Percentiles rank a stretch among this genome's conserved stretches.
Evolutionary conservation across 2,888 invertebrate genomes (phyloP).

Genomic region (Aphodius sticticus): DNA sequence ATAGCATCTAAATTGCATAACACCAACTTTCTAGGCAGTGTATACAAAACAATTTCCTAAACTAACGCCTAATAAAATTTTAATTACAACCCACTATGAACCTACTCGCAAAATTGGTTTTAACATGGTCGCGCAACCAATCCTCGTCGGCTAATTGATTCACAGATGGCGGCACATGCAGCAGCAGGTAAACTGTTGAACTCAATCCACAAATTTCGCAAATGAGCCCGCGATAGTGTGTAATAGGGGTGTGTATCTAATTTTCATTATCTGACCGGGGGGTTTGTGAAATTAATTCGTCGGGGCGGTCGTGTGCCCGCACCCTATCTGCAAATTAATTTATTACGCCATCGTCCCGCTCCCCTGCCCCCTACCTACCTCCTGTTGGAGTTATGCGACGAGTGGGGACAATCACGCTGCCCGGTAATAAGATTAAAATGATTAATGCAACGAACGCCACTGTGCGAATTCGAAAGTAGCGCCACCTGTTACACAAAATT

Average conservation of each 20-base stretch:
- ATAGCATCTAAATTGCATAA: too few species aligned
- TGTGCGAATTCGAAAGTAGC: conserved; percentile 4
- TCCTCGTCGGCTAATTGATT: neutral
- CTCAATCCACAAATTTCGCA: neutral
- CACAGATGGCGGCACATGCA: neutral
- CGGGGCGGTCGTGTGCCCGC: neutral
- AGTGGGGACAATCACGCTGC: neutral
- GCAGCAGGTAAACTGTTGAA: conserved; percentile 4
- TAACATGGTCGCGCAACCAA: neutral
- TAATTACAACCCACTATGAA: neutral
- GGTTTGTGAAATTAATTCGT: neutral
- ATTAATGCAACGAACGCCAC: neutral
- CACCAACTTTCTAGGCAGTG: neutral
- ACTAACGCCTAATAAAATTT: neutral
- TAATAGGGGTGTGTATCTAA: conserved; percentile 4
- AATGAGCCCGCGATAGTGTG: neutral
- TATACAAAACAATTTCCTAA: neutral
- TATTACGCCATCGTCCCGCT: neutral
- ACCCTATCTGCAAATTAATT: conserved; percentile 4
- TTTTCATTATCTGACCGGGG: conserved; percentile 4
- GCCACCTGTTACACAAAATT: neutral
- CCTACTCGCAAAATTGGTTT: neutral
- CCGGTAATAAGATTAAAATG: neutral
- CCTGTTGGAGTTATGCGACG: neutral
- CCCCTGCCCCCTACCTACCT: neutral